Conservation (phyloP, 2,797 vertebrate genomes). For the Epinephelus coioides region DNA sequence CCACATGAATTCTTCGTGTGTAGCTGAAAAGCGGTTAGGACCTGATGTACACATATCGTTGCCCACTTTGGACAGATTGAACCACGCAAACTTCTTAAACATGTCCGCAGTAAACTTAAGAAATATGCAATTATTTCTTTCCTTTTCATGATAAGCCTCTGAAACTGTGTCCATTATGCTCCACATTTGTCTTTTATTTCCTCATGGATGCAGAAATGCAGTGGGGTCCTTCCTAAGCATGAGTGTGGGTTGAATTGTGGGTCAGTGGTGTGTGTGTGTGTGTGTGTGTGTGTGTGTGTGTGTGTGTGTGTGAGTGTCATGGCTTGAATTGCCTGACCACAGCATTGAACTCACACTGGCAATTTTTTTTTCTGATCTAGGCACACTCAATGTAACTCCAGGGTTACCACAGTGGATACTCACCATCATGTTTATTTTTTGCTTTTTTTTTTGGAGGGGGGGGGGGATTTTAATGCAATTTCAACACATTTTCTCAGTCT, state of each 20-base stretch:
- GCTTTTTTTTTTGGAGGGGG: background rate
- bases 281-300: background rate
- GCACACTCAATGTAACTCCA: background rate
- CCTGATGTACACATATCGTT: background rate
- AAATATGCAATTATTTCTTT: background rate
- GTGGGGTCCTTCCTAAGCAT: background rate
- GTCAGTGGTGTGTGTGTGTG: conserved; percentile 16
- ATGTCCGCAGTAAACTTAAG: background rate
- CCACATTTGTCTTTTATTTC: conserved; percentile 6
- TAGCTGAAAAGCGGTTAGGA: background rate
- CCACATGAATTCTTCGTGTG: background rate
- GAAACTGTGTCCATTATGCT: background rate
- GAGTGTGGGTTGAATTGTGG: conserved; percentile 34
- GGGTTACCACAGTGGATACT: background rate
- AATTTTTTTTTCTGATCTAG: background rate
- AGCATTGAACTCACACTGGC: conserved; percentile 4
- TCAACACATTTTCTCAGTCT: too few species aligned
- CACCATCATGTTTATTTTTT: background rate
- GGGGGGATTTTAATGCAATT: too few species aligned
- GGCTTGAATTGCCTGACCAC: conserved; percentile 25
- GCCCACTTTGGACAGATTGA: background rate
- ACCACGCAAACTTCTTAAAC: background rate
- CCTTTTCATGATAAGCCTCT: background rate
- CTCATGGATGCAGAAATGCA: conserved; percentile 8
- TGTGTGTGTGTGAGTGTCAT: conserved; percentile 6